These are phyloP conservation scores for Athetis lepigone DNA, from an alignment of 2,888 invertebrate genomes.

Conservation along the genomic window DNA sequence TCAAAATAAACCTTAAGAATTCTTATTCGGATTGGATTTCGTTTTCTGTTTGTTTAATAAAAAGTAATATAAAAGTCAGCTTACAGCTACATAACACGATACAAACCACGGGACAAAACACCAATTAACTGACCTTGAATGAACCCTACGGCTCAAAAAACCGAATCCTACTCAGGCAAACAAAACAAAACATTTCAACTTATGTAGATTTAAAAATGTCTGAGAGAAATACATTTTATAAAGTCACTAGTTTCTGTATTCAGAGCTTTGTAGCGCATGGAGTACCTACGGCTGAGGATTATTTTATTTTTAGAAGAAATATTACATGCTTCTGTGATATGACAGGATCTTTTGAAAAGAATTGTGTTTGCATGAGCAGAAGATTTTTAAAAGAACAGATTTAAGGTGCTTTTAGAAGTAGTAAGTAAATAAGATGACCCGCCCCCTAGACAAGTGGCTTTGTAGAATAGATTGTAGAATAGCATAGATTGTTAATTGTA, in stretches of 20 bases:
- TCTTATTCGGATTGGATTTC: no score
- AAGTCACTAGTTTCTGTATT: constrained; percentile 44
- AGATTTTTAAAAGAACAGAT: background rate
- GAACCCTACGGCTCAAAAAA: no score
- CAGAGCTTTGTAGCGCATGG: constrained; percentile 32
- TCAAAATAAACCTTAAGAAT: no score
- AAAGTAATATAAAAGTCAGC: no score
- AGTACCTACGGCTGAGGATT: constrained; percentile 38
- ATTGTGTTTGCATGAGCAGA: background rate
- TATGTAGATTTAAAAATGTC: constrained; percentile 21
- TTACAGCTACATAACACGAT: no score
- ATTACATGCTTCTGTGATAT: constrained; percentile 28
- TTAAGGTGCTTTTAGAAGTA: background rate
- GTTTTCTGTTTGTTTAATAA: no score
- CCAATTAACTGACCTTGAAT: no score
- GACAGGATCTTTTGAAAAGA: constrained; percentile 27
- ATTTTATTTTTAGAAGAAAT: constrained; percentile 44
- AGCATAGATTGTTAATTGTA: no score
- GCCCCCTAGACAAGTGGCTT: no score
- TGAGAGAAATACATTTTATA: constrained; percentile 36
- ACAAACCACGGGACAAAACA: no score
- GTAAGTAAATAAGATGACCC: background rate
- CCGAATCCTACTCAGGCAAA: no score
- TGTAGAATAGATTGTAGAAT: no score
- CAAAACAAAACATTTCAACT: background rate